A percentile compares a stretch with the other conserved stretches of the same genome.
phyloP scores from a whole-genome alignment of 1,140 invertebrate genomes.

The Nixonia krombeini region DNA sequence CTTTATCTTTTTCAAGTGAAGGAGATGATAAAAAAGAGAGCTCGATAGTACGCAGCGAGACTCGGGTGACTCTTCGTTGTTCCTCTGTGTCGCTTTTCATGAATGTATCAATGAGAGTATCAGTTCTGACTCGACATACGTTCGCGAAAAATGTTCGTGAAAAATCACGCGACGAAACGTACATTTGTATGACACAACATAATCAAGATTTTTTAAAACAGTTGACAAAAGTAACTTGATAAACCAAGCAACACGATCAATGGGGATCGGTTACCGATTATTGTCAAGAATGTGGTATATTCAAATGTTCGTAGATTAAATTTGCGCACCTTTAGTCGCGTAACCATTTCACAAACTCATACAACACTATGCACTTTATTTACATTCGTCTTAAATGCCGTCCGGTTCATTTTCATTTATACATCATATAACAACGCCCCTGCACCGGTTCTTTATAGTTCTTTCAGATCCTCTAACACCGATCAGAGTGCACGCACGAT shows the following conservation, averaged over 20 bases:
- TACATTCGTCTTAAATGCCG: background rate
- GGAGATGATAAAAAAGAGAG: conserved; percentile 47
- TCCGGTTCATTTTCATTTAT: background rate
- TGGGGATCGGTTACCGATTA: no score
- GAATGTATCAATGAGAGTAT: conserved; percentile 18
- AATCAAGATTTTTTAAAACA: no score
- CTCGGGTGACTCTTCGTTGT: conserved; percentile 45
- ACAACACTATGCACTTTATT: background rate
- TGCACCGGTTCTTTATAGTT: background rate
- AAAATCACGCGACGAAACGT: background rate
- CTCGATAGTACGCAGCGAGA: conserved; percentile 47
- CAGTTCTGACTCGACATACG: conserved; percentile 28
- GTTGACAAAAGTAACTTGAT: no score
- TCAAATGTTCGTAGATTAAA: no score
- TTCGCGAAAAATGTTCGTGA: background rate
- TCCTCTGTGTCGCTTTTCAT: conserved; percentile 11
- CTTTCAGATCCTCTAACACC: conserved; percentile 44
- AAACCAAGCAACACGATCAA: no score
- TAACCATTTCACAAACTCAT: background rate
- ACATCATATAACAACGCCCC: conserved; percentile 5
- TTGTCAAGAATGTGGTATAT: no score
- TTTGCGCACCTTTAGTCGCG: no score
- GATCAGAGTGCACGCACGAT: conserved; percentile 11
- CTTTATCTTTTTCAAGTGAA: conserved; percentile 6
- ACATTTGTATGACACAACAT: no score